Evolutionary conservation across 2,797 vertebrate genomes (phyloP), one percentile per base, ranked within the genome.

Genomic region (Hemibagrus guttatus): DNA sequence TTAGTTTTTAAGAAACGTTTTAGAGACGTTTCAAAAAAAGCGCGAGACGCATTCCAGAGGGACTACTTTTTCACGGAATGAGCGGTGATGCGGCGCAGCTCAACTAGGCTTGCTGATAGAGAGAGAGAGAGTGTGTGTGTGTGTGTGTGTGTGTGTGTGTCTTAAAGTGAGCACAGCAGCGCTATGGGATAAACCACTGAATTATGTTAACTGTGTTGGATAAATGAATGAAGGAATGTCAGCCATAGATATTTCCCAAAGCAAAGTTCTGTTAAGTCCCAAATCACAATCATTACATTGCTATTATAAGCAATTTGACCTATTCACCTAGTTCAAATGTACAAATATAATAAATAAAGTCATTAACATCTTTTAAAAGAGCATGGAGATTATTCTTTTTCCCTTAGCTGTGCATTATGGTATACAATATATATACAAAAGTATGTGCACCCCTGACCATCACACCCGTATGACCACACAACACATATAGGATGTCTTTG

Each of bases 1-100:
- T 2, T 28, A 11, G 14, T 46, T 64, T 3, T 9, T 21, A 0
- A 59, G 1, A 4, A n/a, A 2, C 11, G 6, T n/a, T 42, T 81
- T n/a, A 11, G 9, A 11, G 3, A 28, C 74, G 88, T 87, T 90
- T 86, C 58, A 59, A 68, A 78, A 68, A 78, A 79, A n/a, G 39
- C 58, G 87, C 39, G 83, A 84, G 87, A 35, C 89, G 89, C 90
- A 92, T 92, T 93, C 92, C 93, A 81, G 72, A 71, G 91, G 94
- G 88, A 94, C 94, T 95, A 94, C 84, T 94, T 95, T 93, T 84
- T 93, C 90, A 84, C 83, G 90, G 85, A 86, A 87, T 78, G 83
- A 80, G 85, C 66, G 72, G 90, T 91, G 90, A 88, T 91, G 87
- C 88, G 92, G 91, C 87, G 17, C 75, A 19, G 4, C 11, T 46